phyloP scores from a whole-genome alignment of 2,113 vertebrate species.

The Circaetus cinerascens region DNA sequence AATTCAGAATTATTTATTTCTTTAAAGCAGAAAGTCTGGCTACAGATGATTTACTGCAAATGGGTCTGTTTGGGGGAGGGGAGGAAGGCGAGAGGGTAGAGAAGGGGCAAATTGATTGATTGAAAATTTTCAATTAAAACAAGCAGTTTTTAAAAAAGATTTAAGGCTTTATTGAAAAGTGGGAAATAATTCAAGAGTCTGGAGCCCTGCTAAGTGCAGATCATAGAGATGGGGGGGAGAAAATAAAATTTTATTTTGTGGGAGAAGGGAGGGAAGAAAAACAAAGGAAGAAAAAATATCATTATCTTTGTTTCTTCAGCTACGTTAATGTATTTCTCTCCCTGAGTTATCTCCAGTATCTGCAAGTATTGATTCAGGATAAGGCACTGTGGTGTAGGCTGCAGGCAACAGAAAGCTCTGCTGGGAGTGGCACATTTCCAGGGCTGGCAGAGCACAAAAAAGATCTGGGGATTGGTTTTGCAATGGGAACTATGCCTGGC shows the following conservation, averaged over 20 bases:
- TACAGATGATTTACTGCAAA: slow-evolving; percentile 69
- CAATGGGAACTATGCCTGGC: neutral
- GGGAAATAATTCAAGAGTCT: slow-evolving; percentile 54
- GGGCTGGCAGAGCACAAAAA: neutral
- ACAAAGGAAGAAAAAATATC: neutral
- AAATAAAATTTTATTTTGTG: neutral
- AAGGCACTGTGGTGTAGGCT: neutral
- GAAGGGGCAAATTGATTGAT: slow-evolving; percentile 45
- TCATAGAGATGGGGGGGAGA: neutral
- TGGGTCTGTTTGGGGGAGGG: slow-evolving; percentile 44
- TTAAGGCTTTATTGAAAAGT: slow-evolving; percentile 61
- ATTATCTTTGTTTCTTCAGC: slow-evolving; percentile 35
- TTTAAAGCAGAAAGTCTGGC: slow-evolving; percentile 49
- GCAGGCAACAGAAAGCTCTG: neutral
- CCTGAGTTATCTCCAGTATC: slow-evolving; percentile 23
- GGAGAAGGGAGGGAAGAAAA: neutral
- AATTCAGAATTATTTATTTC: slow-evolving; percentile 70
- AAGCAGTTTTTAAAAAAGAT: slow-evolving; percentile 70
- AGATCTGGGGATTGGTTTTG: neutral
- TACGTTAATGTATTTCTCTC: neutral
- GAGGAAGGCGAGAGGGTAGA: neutral
- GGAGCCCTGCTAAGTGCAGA: slow-evolving; percentile 27
- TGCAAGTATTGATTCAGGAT: slow-evolving; percentile 29
- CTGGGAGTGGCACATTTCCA: neutral
- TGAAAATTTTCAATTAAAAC: slow-evolving; percentile 76